Evolutionary conservation across 2,797 vertebrate genomes (phyloP).

Genomic region (Melanotaenia parkinsoni): DNA sequence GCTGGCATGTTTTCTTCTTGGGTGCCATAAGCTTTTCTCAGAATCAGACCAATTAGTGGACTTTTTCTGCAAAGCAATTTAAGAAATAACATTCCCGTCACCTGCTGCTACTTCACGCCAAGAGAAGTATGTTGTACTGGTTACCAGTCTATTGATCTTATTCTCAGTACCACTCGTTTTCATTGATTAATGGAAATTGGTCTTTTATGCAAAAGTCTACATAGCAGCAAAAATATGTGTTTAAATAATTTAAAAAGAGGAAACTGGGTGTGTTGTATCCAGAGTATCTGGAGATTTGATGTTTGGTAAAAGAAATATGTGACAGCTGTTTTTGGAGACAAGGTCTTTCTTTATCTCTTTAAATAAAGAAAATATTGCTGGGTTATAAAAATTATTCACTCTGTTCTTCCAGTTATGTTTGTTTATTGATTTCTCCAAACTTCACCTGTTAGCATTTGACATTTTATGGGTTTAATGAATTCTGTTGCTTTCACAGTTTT

Average conservation of each 20-base stretch:
- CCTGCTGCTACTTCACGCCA: not conserved
- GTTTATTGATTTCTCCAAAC: no score
- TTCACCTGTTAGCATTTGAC: no score
- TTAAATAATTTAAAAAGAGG: not conserved
- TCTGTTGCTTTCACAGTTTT: no score
- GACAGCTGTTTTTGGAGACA: no score
- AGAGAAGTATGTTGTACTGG: constrained; percentile 3
- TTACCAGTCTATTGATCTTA: constrained; percentile 3
- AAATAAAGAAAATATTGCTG: no score
- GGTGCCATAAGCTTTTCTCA: constrained; percentile 34
- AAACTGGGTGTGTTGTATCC: not conserved
- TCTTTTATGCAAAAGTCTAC: not conserved
- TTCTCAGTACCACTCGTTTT: not conserved
- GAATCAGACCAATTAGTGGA: no score
- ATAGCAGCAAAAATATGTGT: not conserved
- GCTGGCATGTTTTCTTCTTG: constrained; percentile 35
- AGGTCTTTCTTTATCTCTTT: no score
- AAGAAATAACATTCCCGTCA: not conserved
- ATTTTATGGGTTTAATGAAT: no score
- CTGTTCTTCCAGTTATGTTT: no score
- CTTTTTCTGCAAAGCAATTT: not conserved
- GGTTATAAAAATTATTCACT: no score
- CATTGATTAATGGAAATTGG: not conserved
- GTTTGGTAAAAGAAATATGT: no score
- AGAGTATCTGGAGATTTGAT: no score